A percentile compares a stretch with the other conserved stretches of the same genome.
These are phyloP conservation scores for Crocodylus rhombifer DNA, from an alignment of 2,797 vertebrate genomes.

Conservation along the genomic window DNA sequence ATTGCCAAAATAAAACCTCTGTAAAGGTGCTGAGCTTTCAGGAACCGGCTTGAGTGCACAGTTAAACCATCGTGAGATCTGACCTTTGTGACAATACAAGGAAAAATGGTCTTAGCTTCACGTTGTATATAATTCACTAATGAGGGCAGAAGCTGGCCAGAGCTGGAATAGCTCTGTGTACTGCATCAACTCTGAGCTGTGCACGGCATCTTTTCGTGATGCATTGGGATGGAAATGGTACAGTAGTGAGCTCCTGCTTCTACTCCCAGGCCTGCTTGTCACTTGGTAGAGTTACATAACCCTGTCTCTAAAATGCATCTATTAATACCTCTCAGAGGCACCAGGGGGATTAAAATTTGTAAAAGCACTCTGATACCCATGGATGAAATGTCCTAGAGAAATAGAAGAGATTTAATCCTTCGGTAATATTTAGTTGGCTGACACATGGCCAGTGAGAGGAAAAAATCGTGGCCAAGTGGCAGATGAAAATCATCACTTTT, in stretches of 20 bases:
- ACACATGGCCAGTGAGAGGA: not conserved
- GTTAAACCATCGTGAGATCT: accelerated
- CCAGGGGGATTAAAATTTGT: constrained; percentile 19
- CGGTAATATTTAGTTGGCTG: constrained; percentile 61
- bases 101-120: not conserved
- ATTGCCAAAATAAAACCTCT: not conserved
- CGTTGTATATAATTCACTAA: not conserved
- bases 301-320: not conserved
- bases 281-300: accelerated
- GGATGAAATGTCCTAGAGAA: constrained; percentile 11
- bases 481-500: constrained; percentile 44
- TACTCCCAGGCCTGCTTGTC: accelerated
- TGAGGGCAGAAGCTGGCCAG: accelerated
- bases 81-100: accelerated
- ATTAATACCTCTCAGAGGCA: not conserved
- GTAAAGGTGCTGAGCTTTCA: not conserved
- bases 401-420: constrained; percentile 44
- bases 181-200: not conserved
- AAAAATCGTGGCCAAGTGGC: constrained; percentile 22
- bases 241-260: not conserved
- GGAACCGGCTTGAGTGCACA: accelerated
- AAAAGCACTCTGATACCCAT: not conserved
- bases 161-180: not conserved
- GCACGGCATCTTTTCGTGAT: not conserved
- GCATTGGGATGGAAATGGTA: not conserved